Evolutionary conservation across 2,888 invertebrate species (phyloP).

Genomic region (Tillus elongatus): DNA sequence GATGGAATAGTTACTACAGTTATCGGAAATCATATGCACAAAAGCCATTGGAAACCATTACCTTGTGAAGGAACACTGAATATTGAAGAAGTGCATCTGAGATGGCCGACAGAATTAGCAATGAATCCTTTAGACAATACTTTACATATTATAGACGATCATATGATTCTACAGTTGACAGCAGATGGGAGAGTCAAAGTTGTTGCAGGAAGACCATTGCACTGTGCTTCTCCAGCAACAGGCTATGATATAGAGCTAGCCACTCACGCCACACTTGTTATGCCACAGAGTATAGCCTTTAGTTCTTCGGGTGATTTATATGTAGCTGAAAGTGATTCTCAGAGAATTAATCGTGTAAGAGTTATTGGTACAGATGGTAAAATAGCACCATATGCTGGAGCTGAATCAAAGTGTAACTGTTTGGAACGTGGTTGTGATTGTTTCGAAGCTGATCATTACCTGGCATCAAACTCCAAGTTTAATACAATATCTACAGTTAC

Average conservation of each 20-base stretch:
- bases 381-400: conserved; percentile 87
- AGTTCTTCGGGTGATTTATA: conserved; percentile 86
- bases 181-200: conserved; percentile 86
- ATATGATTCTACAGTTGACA: conserved; percentile 87
- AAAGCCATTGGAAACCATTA: conserved; percentile 88
- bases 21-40: conserved; percentile 87
- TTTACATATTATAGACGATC: conserved; percentile 91
- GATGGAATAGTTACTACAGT: conserved; percentile 88
- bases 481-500: conserved; percentile 88
- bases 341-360: conserved; percentile 83
- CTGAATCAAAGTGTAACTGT: conserved; percentile 89
- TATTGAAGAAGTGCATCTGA: conserved; percentile 84
- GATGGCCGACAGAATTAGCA: conserved; percentile 94
- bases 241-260: conserved; percentile 80
- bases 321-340: conserved; percentile 93
- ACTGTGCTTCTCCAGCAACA: conserved; percentile 76
- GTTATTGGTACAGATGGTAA: conserved; percentile 90
- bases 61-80: conserved; percentile 86
- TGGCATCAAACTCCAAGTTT: conserved; percentile 89
- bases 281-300: conserved; percentile 91
- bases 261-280: conserved; percentile 81
- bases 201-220: conserved; percentile 85
- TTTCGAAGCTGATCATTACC: conserved; percentile 82
- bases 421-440: conserved; percentile 86
- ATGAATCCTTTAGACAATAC: conserved; percentile 92